Base-by-base conservation (phyloP, 2,797 vertebrate genomes). In the Pseudochaenichthys georgianus region DNA sequence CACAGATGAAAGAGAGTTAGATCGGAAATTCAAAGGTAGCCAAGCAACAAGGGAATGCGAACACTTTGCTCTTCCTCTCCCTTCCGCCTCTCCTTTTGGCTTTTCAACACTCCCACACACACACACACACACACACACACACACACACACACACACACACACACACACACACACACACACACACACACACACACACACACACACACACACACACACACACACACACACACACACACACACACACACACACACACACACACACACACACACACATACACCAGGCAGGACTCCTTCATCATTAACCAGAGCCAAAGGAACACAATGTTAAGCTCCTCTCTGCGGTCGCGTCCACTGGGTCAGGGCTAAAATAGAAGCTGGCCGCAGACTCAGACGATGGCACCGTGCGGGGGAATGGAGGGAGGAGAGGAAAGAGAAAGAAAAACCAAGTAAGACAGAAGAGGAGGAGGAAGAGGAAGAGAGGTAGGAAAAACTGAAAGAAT, bases 11-110 rank as follows among this genome's bases (percentile, higher is more conserved):
- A 90, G 83, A 87, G 70, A 85, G 83, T 82, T 81, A 78, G 82
- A 90, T 80, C 70, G 84, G 89, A 89, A 92, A 91, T 88, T 91
- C 88, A 89, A 87, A 93, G 90, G 90, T 89, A 93, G 87, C 89
- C 91, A 92, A 92, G 90, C 89, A 92, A 93, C 90, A 86, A 84
- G 85, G 89, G 88, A 85, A 89, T 81, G 85, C 84, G 87, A 80
- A 87, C 86, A 87, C 88, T 85, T 88, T 88, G 83, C 84, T 88
- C 78, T 90, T 87, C 85, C 88, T 89, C 77, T 89, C 73, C 79
- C 78, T 90, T 87, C 83, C 60, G 59, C 69, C 75, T 80, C 77
- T 81, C 73, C 73, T 80, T 38, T 83, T 82, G 68, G 83, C 77
- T 86, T 88, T 85, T 79, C 76, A 82, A 81, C 82, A 64, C 81